Evolutionary conservation across 2,797 vertebrate species (phyloP), one percentile per base, ranked within the genome.

Genomic region (Hephaestus fuliginosus): DNA sequence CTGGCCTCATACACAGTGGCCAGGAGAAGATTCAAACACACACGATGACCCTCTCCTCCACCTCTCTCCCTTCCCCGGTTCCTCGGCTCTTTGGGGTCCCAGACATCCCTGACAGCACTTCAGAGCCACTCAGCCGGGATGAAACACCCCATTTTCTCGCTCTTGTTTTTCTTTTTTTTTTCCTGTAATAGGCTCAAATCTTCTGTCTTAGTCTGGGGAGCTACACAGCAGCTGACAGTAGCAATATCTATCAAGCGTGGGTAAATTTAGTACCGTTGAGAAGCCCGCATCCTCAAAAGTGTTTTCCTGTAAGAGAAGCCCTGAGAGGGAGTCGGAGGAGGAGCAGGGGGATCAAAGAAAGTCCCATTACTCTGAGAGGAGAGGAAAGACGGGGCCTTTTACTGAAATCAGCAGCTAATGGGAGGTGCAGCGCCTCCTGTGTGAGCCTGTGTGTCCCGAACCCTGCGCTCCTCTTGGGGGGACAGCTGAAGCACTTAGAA

Each of bases 201-300:
- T 28, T 78, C 28, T 33, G 66, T 62, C 28, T 77, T 62, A 1
- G 74, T 75, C 33, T 63, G 30, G 41, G 61, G 25, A 67, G 30
- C 44, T 71, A 70, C 76, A 79, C 48, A 58, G 67, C 80, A 51
- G 88, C 74, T 83, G 89, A 87, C 79, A 80, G 70, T 5, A 81
- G 76, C 46, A 55, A 80, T 78, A 78, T 66, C 76, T 76, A 63
- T 89, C 78, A 87, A 80, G 57, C 22, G 3, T 2, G 10, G 44
- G 53, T 69, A 81, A 60, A 83, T 68, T 39, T 70, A 86, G 60
- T 20, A 56, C 51, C 13, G 41, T 43, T 4, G 14, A 82, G 76
- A 64, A 81, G 60, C 63, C 60, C 0, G 20, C 48, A 39, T 75
- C 57, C 76, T 90, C 22, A 68, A 44, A 76, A 44, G 83, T 77